These are phyloP conservation scores for Aphidoletes aphidimyza DNA, from an alignment of 2,888 invertebrate genomes.

Conservation along the genomic window DNA sequence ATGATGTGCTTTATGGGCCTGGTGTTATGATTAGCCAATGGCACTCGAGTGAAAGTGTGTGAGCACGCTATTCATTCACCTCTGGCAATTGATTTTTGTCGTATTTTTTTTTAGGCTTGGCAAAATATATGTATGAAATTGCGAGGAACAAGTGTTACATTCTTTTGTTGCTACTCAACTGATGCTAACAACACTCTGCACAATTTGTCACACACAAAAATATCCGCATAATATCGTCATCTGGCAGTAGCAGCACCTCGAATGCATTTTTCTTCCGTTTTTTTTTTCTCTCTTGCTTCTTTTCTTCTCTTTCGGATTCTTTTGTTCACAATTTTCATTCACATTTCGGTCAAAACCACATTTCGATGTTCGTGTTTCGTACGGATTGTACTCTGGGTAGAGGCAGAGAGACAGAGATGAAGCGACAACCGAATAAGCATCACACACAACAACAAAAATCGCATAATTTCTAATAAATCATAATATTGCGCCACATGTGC, in stretches of 20 bases:
- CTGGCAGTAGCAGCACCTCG: not conserved
- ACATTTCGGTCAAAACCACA: too few species aligned
- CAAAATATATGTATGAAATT: not conserved
- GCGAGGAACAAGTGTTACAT: not conserved
- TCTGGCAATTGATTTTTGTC: too few species aligned
- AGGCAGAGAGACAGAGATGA: too few species aligned
- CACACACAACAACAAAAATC: too few species aligned
- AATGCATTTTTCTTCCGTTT: not conserved
- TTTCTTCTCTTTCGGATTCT: not conserved
- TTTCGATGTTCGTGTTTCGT: too few species aligned
- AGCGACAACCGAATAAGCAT: not conserved
- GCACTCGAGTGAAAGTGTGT: too few species aligned
- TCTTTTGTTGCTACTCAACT: not conserved
- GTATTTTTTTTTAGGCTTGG: too few species aligned
- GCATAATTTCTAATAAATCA: slow-evolving; percentile 31
- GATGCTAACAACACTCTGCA: not conserved
- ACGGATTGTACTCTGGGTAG: too few species aligned
- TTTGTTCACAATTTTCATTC: not conserved
- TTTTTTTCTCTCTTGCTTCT: not conserved
- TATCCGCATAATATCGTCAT: slow-evolving; percentile 35
- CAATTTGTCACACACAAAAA: slow-evolving; percentile 32
- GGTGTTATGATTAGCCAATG: not conserved
- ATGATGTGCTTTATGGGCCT: not conserved
- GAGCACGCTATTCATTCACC: too few species aligned
- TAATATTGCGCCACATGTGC: slow-evolving; percentile 43